A percentile compares a stretch with the other conserved stretches of the same genome.
phyloP scores from a whole-genome alignment of 2,113 vertebrate species.

The Sapajus apella region DNA sequence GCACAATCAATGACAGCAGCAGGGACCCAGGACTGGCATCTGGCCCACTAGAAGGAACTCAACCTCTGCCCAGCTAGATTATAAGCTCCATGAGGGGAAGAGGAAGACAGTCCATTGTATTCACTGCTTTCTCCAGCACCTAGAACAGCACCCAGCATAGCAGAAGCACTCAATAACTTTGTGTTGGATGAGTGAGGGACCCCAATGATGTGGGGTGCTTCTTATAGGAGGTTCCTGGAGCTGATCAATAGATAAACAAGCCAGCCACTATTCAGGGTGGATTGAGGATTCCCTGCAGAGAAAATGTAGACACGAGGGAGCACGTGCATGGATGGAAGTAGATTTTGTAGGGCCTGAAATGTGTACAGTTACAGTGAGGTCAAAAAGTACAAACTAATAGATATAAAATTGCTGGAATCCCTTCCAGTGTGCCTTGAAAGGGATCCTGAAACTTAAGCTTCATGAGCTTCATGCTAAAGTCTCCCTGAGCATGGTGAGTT shows the following conservation, averaged over 20 bases:
- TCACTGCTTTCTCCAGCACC: neutral
- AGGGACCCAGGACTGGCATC: neutral
- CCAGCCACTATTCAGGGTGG: neutral
- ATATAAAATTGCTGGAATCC: neutral
- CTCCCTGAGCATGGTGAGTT: neutral
- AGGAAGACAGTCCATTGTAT: neutral
- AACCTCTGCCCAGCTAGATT: neutral
- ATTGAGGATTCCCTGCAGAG: neutral
- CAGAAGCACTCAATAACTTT: neutral
- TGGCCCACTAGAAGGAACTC: neutral
- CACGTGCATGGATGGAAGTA: neutral
- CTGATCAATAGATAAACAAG: neutral
- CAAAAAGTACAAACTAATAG: neutral
- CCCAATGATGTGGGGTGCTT: neutral
- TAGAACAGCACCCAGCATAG: neutral
- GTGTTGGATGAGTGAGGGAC: neutral
- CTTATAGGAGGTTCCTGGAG: neutral
- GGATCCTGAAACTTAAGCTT: neutral
- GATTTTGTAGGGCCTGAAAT: neutral
- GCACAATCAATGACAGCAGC: neutral
- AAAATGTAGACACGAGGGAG: neutral
- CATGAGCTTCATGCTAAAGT: neutral
- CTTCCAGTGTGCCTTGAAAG: neutral
- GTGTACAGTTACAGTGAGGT: neutral
- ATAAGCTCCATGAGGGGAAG: neutral